Evolutionary conservation across 2,113 vertebrate genomes (phyloP), one percentile per base, ranked within the genome.

Genomic region (Gnathonemus longibarbis): DNA sequence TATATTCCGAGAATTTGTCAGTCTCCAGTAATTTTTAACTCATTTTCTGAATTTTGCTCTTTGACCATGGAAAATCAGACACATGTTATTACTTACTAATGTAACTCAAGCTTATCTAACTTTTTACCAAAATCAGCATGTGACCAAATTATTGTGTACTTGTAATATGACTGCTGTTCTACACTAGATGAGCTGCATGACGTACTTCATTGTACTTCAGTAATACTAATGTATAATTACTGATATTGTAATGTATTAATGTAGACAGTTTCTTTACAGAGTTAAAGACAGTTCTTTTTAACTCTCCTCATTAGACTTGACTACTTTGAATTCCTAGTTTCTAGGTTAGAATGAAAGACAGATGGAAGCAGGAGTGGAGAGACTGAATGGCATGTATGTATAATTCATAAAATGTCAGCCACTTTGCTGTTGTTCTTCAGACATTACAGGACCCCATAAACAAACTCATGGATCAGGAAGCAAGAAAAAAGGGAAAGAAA

Each of bases 401-500:
- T 53, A 46, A 50, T 53, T 52, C 19, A 11, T 56, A 24, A 70
- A 87, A 46, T 45, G 5, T 17, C 3, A 53, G 27, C 53, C 3
- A 0, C 88, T 90, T 1, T 48, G 21, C 45, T 46, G 27, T 89
- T 94, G 10, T 92, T 46, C 19, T 21, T 88, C 49, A 39, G 91
- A 88, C 84, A 21, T 95, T 97, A 91, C 96, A 97, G 93, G 97
- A 96, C 88, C 96, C 97, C 17, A 91, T 94, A 91, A 97, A 97
- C 84, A 97, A 98, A 91, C 92, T 94, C 77, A 94, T 95, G 50
- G 95, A 96, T 91, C 96, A 95, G 91, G 93, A 93, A 80, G 93
- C 95, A 13, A 97, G 95, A 93, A 97, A 96, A 91, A 95, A 94
- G 39, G 94, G 83, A 3, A 95, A 94, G 91, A 95, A 92, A 89